A percentile compares a stretch with the other conserved stretches of the same genome.
Conservation (phyloP, 2,888 invertebrate genomes). For the Plagodis pulveraria region DNA sequence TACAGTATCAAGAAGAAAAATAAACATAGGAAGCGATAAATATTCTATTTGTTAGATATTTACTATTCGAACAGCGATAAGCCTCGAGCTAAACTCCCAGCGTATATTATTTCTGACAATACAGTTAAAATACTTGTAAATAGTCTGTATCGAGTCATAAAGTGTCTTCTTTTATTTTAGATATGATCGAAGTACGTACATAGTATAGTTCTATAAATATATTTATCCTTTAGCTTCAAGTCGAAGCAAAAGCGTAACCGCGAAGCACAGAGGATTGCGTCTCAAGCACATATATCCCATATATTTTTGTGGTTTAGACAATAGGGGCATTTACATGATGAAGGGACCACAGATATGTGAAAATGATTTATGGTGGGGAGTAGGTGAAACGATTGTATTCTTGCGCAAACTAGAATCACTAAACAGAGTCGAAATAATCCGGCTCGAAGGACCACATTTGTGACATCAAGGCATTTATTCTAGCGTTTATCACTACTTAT, state of each 20-base stretch:
- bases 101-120: not conserved
- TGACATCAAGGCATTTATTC: no score
- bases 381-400: slow-evolving; percentile 52
- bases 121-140: not conserved
- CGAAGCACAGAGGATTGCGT: slow-evolving; percentile 56
- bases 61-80: slow-evolving; percentile 9
- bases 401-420: not conserved
- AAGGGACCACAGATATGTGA: slow-evolving; percentile 50
- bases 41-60: slow-evolving; percentile 25
- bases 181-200: slow-evolving; percentile 4
- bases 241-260: slow-evolving; percentile 54
- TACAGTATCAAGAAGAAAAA: slow-evolving; percentile 25
- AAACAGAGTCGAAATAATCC: not conserved
- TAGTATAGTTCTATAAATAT: slow-evolving; percentile 4
- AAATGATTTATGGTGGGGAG: slow-evolving; percentile 47
- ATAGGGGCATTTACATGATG: slow-evolving; percentile 48
- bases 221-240: slow-evolving; percentile 27
- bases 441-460: not conserved
- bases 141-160: slow-evolving; percentile 2
- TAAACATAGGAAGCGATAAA: slow-evolving; percentile 22
- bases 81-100: slow-evolving; percentile 14
- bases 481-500: no score
- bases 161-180: not conserved
- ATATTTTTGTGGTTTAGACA: slow-evolving; percentile 30
- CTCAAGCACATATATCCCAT: slow-evolving; percentile 41